Conservation (phyloP, 1,140 invertebrate species). For the Elymnias hypermnestra region DNA sequence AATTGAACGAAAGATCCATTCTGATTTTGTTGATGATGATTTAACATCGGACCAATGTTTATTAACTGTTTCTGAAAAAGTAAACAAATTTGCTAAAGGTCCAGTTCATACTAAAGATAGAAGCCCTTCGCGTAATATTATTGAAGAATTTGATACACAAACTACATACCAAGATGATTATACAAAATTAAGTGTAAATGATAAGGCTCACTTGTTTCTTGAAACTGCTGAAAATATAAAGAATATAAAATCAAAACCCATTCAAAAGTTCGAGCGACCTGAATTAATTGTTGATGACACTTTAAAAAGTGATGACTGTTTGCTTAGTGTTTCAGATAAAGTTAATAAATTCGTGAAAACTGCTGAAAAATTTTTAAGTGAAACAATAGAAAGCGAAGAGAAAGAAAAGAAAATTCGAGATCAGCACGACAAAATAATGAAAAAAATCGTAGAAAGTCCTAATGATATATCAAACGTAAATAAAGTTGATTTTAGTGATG, state of each 20-base stretch:
- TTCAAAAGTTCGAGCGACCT: constrained; percentile 67
- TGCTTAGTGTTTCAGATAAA: constrained; percentile 78
- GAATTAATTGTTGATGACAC: constrained; percentile 76
- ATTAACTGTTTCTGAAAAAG: constrained; percentile 79
- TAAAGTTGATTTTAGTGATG: constrained; percentile 2
- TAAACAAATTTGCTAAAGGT: constrained; percentile 76
- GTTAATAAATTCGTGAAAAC: constrained; percentile 78
- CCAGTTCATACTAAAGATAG: constrained; percentile 39
- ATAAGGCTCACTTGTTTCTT: constrained; percentile 81
- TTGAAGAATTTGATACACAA: constrained; percentile 64
- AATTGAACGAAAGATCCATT: constrained; percentile 44
- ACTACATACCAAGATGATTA: constrained; percentile 78
- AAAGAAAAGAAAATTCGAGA: constrained; percentile 67
- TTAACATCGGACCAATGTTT: constrained; percentile 73
- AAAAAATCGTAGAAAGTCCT: constrained; percentile 40
- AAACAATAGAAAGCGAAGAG: constrained; percentile 50
- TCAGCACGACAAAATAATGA: constrained; percentile 61
- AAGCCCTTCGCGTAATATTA: constrained; percentile 52
- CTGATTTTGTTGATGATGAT: constrained; percentile 49
- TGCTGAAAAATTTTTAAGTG: constrained; percentile 72
- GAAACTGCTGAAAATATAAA: constrained; percentile 78
- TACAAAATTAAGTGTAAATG: constrained; percentile 79
- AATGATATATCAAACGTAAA: constrained; percentile 30
- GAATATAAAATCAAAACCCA: constrained; percentile 55
- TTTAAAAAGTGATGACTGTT: constrained; percentile 75